Evolutionary conservation across 2,797 vertebrate species (phyloP), one percentile per base, ranked within the genome.

Genomic region (Mionectes olivaceus): DNA sequence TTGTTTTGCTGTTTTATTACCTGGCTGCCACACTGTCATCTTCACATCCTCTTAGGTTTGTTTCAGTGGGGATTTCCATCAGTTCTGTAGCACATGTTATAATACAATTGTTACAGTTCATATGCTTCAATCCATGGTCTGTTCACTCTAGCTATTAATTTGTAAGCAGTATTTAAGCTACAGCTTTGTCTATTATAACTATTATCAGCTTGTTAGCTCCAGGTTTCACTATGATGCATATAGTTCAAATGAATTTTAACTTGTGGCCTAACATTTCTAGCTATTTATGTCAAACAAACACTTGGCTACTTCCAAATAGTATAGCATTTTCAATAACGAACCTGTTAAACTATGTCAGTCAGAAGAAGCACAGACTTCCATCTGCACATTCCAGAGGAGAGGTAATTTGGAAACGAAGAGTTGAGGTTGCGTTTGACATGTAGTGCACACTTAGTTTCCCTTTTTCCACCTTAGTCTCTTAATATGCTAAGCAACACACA

Each of bases 1-100:
- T 24, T 44, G 25, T 7, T 71, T 35, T 71, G 30, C 4, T 33
- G 4, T 52, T 39, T 65, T 27, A 18, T 41, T 77, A 19, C 8
- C 11, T 39, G n/a, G 21, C 15, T 6, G 2, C 35, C 25, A 32
- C 2, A 3, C 8, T 14, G 5, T 13, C 16, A 27, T 32, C 7
- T 46, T 57, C 37, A 32, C 30, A 19, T 7, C 9, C 30, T 46
- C 46, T 27, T 33, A 52, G 8, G 18, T 8, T 32, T 13, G 3
- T 53, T 78, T 83, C 65, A 65, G 10, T 32, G 6, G 22, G 18
- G 1, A 0, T 41, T 64, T 83, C 18, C 28, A 39, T 18, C 11
- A 17, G 16, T 6, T 39, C 18, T 59, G 30, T 14, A 33, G 39
- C 24, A 23, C 21, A 13, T 23, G 10, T 28, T 32, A 13, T 11